Percentiles rank a stretch among this genome's conserved stretches.
These are phyloP conservation scores for Spilarctia lutea DNA, from an alignment of 2,888 invertebrate species.

Conservation along the genomic window DNA sequence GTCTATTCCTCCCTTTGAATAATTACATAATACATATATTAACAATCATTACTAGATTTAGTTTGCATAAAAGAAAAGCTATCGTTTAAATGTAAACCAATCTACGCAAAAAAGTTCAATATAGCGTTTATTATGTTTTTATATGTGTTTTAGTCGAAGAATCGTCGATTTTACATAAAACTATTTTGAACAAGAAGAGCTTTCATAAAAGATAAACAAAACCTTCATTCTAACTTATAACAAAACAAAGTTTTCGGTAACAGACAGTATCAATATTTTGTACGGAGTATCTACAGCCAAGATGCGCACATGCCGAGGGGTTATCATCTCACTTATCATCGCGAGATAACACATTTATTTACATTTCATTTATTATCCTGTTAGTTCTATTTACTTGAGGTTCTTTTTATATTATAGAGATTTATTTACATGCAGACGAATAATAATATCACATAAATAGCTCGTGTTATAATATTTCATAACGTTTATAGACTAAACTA, in stretches of 20 bases:
- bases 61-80: not conserved
- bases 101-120: no score
- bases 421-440: slow-evolving; percentile 23
- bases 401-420: slow-evolving; percentile 26
- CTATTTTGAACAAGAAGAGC: no score
- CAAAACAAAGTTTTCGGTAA: slow-evolving; percentile 4
- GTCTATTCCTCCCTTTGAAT: slow-evolving; percentile 47
- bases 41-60: not conserved
- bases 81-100: no score
- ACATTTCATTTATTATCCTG: slow-evolving; percentile 38
- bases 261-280: slow-evolving; percentile 29
- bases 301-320: slow-evolving; percentile 37
- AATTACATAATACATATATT: slow-evolving; percentile 22
- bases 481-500: not conserved
- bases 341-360: slow-evolving; percentile 41
- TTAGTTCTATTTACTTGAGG: slow-evolving; percentile 39
- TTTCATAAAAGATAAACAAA: no score
- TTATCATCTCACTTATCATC: slow-evolving; percentile 46
- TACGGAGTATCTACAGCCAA: slow-evolving; percentile 11
- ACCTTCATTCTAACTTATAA: not conserved
- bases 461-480: not conserved
- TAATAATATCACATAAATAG: slow-evolving; percentile 1
- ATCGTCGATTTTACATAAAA: no score
- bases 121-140: no score
- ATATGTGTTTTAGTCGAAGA: no score